Evolutionary conservation across 2,888 invertebrate genomes (phyloP), one percentile per base, ranked within the genome.

Genomic region (Pelosia muscerda): DNA sequence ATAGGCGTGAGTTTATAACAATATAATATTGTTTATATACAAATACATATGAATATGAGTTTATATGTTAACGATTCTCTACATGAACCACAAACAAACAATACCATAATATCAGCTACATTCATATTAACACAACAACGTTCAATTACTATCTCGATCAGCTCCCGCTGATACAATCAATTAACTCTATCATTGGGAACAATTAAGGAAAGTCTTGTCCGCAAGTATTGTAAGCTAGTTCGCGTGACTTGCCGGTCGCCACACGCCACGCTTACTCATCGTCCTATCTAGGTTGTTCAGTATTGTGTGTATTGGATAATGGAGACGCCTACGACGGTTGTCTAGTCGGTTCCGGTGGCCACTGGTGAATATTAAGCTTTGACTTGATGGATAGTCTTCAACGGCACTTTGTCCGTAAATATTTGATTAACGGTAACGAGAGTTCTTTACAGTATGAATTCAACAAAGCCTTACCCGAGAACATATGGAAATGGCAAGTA

Each of bases 151-250:
- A 42, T 64, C 55, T 63, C 59, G 58, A 59, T 59, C 59, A 64
- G 54, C 63, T 42, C 28, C 54, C 5, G 13, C 57, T 63, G 63
- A 38, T 56, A 61, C 61, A n/a, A 57, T 49, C 60, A 63, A 65
- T 65, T 68, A 76, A 71, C 68, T 71, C 54, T 63, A 66, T 78
- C 69, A 68, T 31, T 54, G 53, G 72, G 56, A 76, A 71, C 81
- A 81, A 74, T 78, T 81, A 66, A 73, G 34, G 69, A 72, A 65
- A 68, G 63, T 73, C 74, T 65, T 53, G 59, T 53, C 56, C 80
- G 68, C 77, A 68, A n/a, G n/a, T n/a, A n/a, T n/a, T 68, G 72
- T 80, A 74, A 59, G 22, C 10, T 26, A 23, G 13, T 68, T 70
- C 54, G 65, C 71, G 68, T 54, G 23, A 31, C 53, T 63, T 38